Percentiles rank a stretch among this genome's conserved stretches.
These are phyloP conservation scores for Dreissena rostriformis DNA, from an alignment of 1,140 invertebrate genomes.

Conservation along the genomic window DNA sequence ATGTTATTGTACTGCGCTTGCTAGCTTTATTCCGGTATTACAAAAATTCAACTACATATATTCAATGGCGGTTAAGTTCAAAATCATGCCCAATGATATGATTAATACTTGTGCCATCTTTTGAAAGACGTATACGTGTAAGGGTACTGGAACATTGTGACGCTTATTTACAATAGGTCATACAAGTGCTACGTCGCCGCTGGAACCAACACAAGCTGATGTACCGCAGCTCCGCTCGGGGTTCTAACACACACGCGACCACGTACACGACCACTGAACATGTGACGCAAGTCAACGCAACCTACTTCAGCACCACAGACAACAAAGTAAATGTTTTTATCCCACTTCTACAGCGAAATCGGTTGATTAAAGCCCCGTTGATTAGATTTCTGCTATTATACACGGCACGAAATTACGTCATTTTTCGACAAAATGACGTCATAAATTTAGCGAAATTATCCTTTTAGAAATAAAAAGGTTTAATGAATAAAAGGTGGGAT, in stretches of 20 bases:
- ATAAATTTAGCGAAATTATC: too few species aligned
- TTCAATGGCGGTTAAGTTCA: not conserved
- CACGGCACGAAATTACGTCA: too few species aligned
- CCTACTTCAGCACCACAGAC: constrained; percentile 21
- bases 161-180: constrained; percentile 4
- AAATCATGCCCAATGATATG: not conserved
- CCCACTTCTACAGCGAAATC: too few species aligned
- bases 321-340: constrained; percentile 18
- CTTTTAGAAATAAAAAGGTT: too few species aligned
- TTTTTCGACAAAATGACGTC: too few species aligned
- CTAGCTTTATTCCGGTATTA: too few species aligned
- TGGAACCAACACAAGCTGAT: constrained; percentile 55
- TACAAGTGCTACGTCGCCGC: constrained; percentile 33
- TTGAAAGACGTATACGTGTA: not conserved
- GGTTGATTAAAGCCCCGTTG: not conserved
- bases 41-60: not conserved
- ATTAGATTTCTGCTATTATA: too few species aligned
- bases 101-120: not conserved
- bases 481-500: too few species aligned
- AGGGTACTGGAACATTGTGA: not conserved
- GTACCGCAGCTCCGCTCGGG: constrained; percentile 24
- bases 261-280: constrained; percentile 39
- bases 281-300: constrained; percentile 2
- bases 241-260: constrained; percentile 10
- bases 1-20: too few species aligned